Evolutionary conservation across 2,113 vertebrate species (phyloP).

Genomic region (Blennius ocellaris): DNA sequence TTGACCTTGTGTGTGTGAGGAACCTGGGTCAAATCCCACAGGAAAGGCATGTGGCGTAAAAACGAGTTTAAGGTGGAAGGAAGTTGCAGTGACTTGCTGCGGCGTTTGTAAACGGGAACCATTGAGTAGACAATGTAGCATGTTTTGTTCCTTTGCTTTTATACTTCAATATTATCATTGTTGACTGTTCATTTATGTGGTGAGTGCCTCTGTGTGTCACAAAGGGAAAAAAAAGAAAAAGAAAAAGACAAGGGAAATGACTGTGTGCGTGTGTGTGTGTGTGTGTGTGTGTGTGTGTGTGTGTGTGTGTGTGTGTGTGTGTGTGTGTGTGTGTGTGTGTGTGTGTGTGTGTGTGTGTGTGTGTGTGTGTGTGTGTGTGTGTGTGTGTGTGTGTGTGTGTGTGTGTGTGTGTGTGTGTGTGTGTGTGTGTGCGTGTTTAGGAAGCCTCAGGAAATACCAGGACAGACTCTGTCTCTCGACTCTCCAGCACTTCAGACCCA

Average conservation of each 20-base stretch:
- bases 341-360: conserved; percentile 37
- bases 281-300: conserved; percentile 49
- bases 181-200: conserved; percentile 18
- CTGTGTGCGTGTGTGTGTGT: conserved; percentile 11
- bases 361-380: too few relatives aligned
- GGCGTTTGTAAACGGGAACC: too few relatives aligned
- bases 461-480: conserved; percentile 84
- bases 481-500: conserved; percentile 75
- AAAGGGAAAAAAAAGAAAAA: neutral
- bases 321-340: conserved; percentile 31
- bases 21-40: too few relatives aligned
- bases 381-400: neutral
- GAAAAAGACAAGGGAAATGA: neutral
- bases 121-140: neutral
- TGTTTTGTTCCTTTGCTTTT: conserved; percentile 5
- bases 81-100: too few relatives aligned
- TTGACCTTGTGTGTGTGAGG: too few relatives aligned
- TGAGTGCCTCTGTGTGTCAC: neutral
- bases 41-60: too few relatives aligned
- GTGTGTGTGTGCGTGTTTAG: conserved; percentile 72
- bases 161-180: neutral
- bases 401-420: conserved; percentile 48
- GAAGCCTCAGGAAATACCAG: conserved; percentile 87
- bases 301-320: neutral
- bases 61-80: too few relatives aligned